Evolutionary conservation across 2,888 invertebrate species (phyloP).

Genomic region (Napeogenes sylphis): DNA sequence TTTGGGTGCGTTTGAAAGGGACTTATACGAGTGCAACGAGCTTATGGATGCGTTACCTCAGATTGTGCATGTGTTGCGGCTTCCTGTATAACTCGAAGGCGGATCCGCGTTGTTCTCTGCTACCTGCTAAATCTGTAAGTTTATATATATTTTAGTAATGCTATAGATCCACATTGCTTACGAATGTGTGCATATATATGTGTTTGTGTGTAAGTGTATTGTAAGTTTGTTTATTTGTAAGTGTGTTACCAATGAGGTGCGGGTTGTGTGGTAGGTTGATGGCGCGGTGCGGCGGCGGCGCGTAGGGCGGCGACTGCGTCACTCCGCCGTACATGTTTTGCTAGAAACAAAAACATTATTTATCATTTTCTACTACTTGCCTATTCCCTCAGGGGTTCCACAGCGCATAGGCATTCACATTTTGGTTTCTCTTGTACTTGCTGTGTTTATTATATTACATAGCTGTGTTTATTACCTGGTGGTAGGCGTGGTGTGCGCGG

Average conservation of each 20-base stretch:
- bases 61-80: conserved; percentile 89
- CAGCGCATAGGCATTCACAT: too few relatives aligned
- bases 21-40: conserved; percentile 5
- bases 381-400: too few relatives aligned
- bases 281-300: conserved; percentile 69
- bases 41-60: conserved; percentile 79
- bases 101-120: conserved; percentile 92
- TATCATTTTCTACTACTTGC: neutral
- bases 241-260: conserved; percentile 66
- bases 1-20: conserved; percentile 16
- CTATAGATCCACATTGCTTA: neutral
- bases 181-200: neutral
- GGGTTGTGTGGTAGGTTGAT: conserved; percentile 72
- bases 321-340: conserved; percentile 65
- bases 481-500: conserved; percentile 38
- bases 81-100: conserved; percentile 97
- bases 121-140: conserved; percentile 83
- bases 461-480: conserved; percentile 36
- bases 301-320: conserved; percentile 69
- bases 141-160: neutral
- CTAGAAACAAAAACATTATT: conserved; percentile 29
- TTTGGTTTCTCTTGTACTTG: too few relatives aligned
- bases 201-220: neutral
- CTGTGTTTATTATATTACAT: neutral
- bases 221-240: neutral